Percentiles rank a stretch among this genome's conserved stretches.
phyloP scores from a whole-genome alignment of 2,797 vertebrate species.

The Enteromius unitaeniatus region DNA sequence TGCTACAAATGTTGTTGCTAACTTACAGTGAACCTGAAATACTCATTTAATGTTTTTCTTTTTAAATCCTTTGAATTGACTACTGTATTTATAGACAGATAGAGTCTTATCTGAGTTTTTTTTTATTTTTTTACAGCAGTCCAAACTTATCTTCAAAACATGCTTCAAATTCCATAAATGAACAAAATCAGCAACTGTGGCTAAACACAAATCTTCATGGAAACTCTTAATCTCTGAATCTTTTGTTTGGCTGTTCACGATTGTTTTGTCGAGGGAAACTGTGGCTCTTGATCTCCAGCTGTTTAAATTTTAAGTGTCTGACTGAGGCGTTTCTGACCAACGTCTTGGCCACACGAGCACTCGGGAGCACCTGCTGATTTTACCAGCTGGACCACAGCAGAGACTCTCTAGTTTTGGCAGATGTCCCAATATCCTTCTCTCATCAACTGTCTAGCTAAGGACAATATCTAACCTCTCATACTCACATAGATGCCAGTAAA shows the following conservation, averaged over 20 bases:
- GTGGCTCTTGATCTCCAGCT: conserved; percentile 42
- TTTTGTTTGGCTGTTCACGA: conserved; percentile 14
- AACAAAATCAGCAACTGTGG: conserved; percentile 46
- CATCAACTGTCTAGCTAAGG: conserved; percentile 16
- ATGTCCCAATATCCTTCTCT: conserved; percentile 28
- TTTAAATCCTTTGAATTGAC: conserved; percentile 17
- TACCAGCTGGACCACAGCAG: conserved; percentile 50
- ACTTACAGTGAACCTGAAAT: not conserved
- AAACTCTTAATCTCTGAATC: conserved; percentile 47
- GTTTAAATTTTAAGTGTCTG: conserved; percentile 58
- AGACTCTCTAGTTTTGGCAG: conserved; percentile 45
- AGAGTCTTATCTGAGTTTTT: conserved; percentile 45
- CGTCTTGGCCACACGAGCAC: conserved; percentile 17
- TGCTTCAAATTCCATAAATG: conserved; percentile 42
- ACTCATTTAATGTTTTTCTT: not conserved
- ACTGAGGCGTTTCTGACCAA: conserved; percentile 33
- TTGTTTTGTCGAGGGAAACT: conserved; percentile 30
- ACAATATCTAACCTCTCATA: conserved; percentile 36
- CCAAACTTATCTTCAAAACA: conserved; percentile 40
- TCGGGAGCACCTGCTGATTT: conserved; percentile 51
- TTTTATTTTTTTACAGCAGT: not conserved
- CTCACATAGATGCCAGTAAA: conserved; percentile 27
- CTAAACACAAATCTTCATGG: conserved; percentile 46
- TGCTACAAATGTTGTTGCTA: not conserved
- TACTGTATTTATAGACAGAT: conserved; percentile 41